These are phyloP conservation scores for Rotaria socialis DNA, from an alignment of 2,888 invertebrate species.

Conservation along the genomic window DNA sequence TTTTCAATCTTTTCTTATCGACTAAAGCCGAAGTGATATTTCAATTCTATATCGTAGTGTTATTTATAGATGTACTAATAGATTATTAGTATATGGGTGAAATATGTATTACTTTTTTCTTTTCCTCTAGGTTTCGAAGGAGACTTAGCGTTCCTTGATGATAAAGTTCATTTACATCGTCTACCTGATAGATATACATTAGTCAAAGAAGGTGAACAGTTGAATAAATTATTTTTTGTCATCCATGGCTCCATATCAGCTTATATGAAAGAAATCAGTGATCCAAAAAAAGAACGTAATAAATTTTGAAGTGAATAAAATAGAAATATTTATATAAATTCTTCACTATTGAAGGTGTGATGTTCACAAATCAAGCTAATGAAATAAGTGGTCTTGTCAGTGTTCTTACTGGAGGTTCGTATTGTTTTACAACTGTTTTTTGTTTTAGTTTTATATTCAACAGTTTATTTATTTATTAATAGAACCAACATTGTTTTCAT, in stretches of 20 bases:
- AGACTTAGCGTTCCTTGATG: neutral
- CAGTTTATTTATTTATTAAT: neutral
- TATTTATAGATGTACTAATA: too few species aligned
- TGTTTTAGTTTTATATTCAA: too few species aligned
- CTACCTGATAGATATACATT: conserved; percentile 28
- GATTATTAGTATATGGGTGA: too few species aligned
- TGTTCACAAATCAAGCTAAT: neutral
- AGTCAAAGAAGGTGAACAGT: conserved; percentile 26
- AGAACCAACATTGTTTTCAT: conserved; percentile 35
- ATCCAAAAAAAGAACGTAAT: conserved; percentile 9
- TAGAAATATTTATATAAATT: neutral
- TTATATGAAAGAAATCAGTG: conserved; percentile 17
- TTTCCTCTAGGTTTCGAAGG: neutral
- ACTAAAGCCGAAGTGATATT: too few species aligned
- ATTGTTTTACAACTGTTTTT: neutral
- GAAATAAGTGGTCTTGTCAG: conserved; percentile 16
- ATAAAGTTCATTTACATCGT: conserved; percentile 28
- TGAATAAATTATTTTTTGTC: conserved; percentile 12
- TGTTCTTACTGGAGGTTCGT: conserved; percentile 22
- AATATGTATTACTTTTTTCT: neutral
- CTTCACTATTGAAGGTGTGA: neutral
- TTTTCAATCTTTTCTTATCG: too few species aligned
- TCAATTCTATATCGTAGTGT: too few species aligned
- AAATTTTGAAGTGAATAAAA: neutral
- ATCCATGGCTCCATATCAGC: neutral